Conservation (phyloP, 2,113 vertebrate species). For the Phoenicopterus ruber region DNA sequence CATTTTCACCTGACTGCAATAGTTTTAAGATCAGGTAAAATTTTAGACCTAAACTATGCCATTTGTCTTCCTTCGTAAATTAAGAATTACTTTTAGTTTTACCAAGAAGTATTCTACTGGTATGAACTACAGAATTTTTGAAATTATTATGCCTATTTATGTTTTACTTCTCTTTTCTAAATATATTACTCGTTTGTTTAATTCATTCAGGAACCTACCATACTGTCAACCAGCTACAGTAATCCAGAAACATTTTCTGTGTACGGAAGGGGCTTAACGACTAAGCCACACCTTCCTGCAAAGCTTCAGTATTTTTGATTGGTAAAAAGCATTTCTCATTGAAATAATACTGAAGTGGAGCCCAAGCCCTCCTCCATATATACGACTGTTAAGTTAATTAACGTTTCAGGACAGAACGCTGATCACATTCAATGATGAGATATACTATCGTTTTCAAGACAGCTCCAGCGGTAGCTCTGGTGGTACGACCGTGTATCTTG, state of each 20-base stretch:
- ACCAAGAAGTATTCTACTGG: constrained; percentile 59
- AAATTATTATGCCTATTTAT: constrained; percentile 51
- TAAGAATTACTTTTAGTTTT: constrained; percentile 60
- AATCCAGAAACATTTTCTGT: constrained; percentile 66
- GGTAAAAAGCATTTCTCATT: constrained; percentile 67
- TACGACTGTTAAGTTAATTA: constrained; percentile 65
- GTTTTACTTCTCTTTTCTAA: constrained; percentile 58
- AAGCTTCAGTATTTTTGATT: constrained; percentile 71
- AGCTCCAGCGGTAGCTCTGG: constrained; percentile 77
- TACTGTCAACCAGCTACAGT: constrained; percentile 57
- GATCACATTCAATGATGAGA: constrained; percentile 41
- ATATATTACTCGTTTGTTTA: constrained; percentile 73
- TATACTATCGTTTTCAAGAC: constrained; percentile 67
- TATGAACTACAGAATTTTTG: constrained; percentile 60
- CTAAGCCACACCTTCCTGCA: constrained; percentile 67
- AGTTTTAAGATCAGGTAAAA: constrained; percentile 17
- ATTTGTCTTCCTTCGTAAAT: constrained; percentile 54
- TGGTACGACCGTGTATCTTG: constrained; percentile 76
- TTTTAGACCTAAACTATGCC: constrained; percentile 32
- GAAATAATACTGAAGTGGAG: constrained; percentile 78
- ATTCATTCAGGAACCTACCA: constrained; percentile 70
- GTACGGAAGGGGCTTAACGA: constrained; percentile 68
- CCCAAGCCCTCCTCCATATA: constrained; percentile 43
- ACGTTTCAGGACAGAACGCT: constrained; percentile 63
- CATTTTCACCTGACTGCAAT: neutral